Percentiles rank a stretch among this genome's conserved stretches.
phyloP scores from a whole-genome alignment of 2,113 vertebrate genomes.

The Copsychus sechellarum region DNA sequence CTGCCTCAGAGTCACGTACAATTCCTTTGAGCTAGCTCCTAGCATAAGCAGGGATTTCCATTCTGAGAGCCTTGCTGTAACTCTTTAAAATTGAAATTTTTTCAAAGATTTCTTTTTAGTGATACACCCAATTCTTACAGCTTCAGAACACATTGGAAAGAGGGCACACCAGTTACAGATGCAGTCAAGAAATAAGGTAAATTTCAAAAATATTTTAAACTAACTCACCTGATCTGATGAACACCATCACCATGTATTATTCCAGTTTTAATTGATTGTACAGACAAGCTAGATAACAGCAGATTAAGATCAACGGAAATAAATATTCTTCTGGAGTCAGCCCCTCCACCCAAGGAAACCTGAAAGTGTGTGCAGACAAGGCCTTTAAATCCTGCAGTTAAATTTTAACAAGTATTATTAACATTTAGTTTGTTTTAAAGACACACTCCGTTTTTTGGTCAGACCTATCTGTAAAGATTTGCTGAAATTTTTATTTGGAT shows the following conservation, averaged over 20 bases:
- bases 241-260: fast-evolving
- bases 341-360: not conserved
- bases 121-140: not conserved
- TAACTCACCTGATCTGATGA: not conserved
- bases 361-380: not conserved
- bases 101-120: not conserved
- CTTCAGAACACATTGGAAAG: not conserved
- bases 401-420: not conserved
- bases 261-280: not conserved
- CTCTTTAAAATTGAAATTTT: not conserved
- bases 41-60: not conserved
- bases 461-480: not conserved
- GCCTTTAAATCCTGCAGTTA: not conserved
- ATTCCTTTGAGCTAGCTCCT: not conserved
- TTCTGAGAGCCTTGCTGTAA: not conserved
- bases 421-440: not conserved
- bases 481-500: not conserved
- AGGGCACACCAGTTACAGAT: not conserved
- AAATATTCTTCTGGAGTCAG: not conserved
- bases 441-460: not conserved
- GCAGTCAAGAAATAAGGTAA: not conserved
- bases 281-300: not conserved
- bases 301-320: not conserved
- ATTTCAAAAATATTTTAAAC: not conserved
- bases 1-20: not conserved